Base-by-base conservation (phyloP, 2,113 vertebrate genomes). In the Lanius ludovicianus region DNA sequence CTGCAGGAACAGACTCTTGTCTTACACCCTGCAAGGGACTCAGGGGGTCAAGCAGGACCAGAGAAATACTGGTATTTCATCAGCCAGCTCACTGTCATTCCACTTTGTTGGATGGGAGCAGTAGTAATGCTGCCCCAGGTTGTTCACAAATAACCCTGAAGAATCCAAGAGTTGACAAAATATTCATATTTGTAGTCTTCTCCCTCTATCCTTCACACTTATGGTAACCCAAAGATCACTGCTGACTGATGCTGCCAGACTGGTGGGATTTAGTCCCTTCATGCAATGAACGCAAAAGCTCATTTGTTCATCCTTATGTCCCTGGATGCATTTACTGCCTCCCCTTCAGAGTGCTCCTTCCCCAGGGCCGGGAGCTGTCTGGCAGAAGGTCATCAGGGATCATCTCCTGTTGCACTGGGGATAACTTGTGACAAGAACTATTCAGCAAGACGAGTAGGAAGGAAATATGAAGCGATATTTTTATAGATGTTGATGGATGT, bases 1-100 rank as follows among this genome's bases (percentile, higher is more conserved):
- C 16, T 86, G 37, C 39, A 41, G 15, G 22, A 23, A 22, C 18
- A 75, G 31, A 56, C 1, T 2, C 13, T 21, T 33, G 2, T 44
- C 25, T 52, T 19, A 41, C 0, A 1, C 8, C 5, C 11, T 71
- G 37, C 17, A 41, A 67, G 30, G 67, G 18, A 2, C 22, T 88
- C 9, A 8, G 27, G 0, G 0, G 2, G 14, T 41, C 6, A 27
- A 87, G 35, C 37, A 69, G 46, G 27, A 46, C 31, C 18, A 7
- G 24, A 77, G 44, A 52, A 77, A 37, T 1, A 3, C 10, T 35
- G 33, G 4, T 35, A 4, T 42, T 70, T 74, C 12, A 20, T 25
- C 41, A 33, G 23, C 5, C 13, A 41, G 13, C 17, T 62, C 41
- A 10, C 20, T 56, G 76, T 20, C 46, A n/a, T 57, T 53, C 42